A percentile compares a stretch with the other conserved stretches of the same genome.
Conservation (phyloP, 2,113 vertebrate species). For the Pteropus alecto region DNA sequence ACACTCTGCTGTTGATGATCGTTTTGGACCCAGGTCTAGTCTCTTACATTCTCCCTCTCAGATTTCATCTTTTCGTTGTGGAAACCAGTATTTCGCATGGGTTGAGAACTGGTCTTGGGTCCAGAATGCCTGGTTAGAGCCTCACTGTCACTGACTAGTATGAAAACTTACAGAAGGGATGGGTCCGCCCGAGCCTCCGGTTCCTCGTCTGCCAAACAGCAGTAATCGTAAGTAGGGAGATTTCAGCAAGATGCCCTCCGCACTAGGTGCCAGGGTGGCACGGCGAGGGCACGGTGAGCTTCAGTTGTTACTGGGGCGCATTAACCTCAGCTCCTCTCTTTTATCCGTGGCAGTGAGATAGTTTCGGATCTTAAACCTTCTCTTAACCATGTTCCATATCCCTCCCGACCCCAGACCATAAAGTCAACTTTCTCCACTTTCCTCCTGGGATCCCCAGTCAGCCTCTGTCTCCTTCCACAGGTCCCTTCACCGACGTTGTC, state of each 20-base stretch:
- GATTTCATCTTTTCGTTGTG: background rate
- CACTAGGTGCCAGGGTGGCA: accelerated
- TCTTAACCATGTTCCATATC: accelerated
- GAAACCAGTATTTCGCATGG: background rate
- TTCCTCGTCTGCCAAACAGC: background rate
- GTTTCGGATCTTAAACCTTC: background rate
- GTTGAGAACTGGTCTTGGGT: too few species aligned
- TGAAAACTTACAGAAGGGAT: background rate
- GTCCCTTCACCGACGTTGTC: slow-evolving; percentile 98
- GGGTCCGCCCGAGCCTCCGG: background rate
- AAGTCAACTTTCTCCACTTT: accelerated
- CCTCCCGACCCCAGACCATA: too few species aligned
- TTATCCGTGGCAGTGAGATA: background rate
- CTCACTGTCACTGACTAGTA: background rate
- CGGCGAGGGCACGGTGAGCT: background rate
- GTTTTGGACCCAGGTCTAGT: background rate
- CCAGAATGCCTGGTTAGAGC: background rate
- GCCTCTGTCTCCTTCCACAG: slow-evolving; percentile 79
- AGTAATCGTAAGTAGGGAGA: background rate
- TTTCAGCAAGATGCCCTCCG: background rate
- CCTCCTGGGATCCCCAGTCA: background rate
- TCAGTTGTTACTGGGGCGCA: accelerated
- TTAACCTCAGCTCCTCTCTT: too few species aligned
- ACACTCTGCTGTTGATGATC: background rate
- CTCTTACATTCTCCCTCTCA: background rate